Base-by-base conservation (phyloP, 2,797 vertebrate species). In the Neostethus bicornis region DNA sequence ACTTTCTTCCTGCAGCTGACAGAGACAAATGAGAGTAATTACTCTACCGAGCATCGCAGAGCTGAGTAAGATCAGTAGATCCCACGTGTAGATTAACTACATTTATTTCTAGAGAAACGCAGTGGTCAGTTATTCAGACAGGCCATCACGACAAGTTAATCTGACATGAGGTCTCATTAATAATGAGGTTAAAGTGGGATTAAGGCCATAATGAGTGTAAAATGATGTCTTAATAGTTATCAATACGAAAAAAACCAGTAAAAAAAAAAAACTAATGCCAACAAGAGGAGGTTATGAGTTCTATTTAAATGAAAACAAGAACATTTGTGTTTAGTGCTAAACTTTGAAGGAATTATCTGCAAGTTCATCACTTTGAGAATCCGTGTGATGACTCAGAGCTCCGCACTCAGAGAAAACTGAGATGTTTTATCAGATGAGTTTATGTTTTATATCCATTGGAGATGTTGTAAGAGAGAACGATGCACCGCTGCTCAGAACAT, bases 11-110 rank as follows among this genome's bases (percentile, higher is more conserved):
- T 73, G 51, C 47, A 41, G 50, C 7, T n/a, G 42, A 51, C 79
- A 45, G 48, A 84, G 88, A 89, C 69, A 26, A 80, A 91, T 85
- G 87, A 80, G 60, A 58, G 81, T 79, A 84, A 91, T 93, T 90
- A 91, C 65, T 75, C 38, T 38, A 50, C 42, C 43, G 53, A 85
- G 69, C 77, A 68, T 71, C 52, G 61, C 37, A 73, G 50, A 70
- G 75, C 68, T 71, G 66, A 76, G 78, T 75, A 79, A 83, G 51
- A 60, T 70, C 3, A 69, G 28, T 19, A 29, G 70, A 75, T 63
- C 63, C 77, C 21, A 0, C 68, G 47, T 50, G 43, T 77, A 80
- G 87, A 89, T 90, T 84, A 88, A 86, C 79, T 54, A 76, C 75
- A 73, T 83, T 83, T 77, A 78, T 90, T 86, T 87, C 70, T 29